Conservation (phyloP, 2,888 invertebrate genomes). For the Ophion obscuratus region DNA sequence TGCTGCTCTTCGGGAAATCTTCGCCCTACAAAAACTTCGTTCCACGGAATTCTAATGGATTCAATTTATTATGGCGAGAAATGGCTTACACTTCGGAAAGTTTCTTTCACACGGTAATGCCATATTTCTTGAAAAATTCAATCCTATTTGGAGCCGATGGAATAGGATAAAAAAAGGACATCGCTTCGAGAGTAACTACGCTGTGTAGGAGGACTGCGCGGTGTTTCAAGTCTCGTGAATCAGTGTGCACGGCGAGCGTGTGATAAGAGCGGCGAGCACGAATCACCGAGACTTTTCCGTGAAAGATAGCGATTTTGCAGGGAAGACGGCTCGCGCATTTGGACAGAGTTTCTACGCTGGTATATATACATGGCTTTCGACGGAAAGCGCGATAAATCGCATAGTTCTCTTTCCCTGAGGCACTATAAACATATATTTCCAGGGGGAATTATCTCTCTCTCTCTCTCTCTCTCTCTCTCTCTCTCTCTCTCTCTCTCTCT, state of each 20-base stretch:
- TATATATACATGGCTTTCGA: slow-evolving; percentile 49
- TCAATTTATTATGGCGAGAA: background rate
- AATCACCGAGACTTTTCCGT: slow-evolving; percentile 58
- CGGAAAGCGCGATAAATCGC: slow-evolving; percentile 70
- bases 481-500: background rate
- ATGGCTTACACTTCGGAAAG: background rate
- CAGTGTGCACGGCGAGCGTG: slow-evolving; percentile 13
- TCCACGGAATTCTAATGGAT: background rate
- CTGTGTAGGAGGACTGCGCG: background rate
- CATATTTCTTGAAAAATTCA: background rate
- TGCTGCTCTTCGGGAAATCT: background rate
- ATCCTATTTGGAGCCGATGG: background rate
- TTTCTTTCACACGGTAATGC: background rate
- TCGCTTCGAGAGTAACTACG: background rate
- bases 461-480: background rate
- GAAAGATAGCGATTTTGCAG: slow-evolving; percentile 60
- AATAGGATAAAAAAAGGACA: background rate
- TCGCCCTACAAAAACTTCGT: background rate
- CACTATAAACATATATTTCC: slow-evolving; percentile 62
- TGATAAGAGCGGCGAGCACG: slow-evolving; percentile 58
- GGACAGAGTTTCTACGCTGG: slow-evolving; percentile 36
- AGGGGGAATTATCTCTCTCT: slow-evolving; percentile 31
- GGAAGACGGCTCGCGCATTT: slow-evolving; percentile 33
- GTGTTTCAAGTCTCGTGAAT: slow-evolving; percentile 48
- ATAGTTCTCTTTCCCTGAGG: slow-evolving; percentile 55